Evolutionary conservation across 2,888 invertebrate genomes (phyloP), one percentile per base, ranked within the genome.

Genomic region (Epistrophe eligans): DNA sequence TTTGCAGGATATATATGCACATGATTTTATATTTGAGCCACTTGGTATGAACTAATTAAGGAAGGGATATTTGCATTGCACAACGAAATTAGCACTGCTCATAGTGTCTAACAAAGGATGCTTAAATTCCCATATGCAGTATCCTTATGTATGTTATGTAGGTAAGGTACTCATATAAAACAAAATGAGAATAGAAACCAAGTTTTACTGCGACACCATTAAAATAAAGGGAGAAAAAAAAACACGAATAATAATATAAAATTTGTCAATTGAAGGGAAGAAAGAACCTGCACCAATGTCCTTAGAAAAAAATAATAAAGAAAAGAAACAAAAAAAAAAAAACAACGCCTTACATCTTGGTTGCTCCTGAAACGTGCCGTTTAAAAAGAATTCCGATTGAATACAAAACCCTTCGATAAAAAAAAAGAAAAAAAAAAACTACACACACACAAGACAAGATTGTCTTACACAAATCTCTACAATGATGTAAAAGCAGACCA

Each of bases 181-280:
- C 9, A 8, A 38, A 19, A 60, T 28, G 13, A 45, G n/a, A 8
- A 45, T 45, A 24, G 5, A 40, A 62, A 43, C 15, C 8, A 62
- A 52, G 73, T 60, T 52, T 73, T 67, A 73, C 60, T 83, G 67
- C 60, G 70, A 74, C 83, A 79, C 83, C 83, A 83, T 74, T 60
- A 40, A 72, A 62, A 55, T 15, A 24, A 38, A 71, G 64, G 9
- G 11, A 48, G 11, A 9, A 28, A 67, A 13, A 64, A n/a, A 19
- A 43, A 2, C 28, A 38, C 19, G 50, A 35, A 67, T 66, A 58
- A 58, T 55, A 58, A 58, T 24, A 24, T 24, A 24, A 24, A 24
- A 24, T 58, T 52, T 19, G 43, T 45, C 19, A 45, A 45, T 35
- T 35, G 17, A 45, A 55, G 28, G 15, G 38, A 52, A 57, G 55